Evolutionary conservation across 2,888 invertebrate species (phyloP), one percentile per base, ranked within the genome.

Genomic region (Plutella xylostella): DNA sequence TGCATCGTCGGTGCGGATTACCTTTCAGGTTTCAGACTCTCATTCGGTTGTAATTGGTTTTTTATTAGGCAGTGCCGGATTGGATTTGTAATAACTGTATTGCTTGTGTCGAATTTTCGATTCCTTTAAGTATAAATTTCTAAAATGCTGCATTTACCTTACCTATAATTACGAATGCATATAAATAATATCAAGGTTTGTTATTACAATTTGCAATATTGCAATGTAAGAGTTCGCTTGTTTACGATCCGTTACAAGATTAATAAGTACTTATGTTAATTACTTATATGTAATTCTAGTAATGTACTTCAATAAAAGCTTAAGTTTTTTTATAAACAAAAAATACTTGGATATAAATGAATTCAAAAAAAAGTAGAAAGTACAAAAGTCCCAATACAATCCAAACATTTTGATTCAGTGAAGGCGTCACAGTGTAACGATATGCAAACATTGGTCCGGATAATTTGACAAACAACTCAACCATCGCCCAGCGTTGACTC

Each of bases 181-280:
- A n/a, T n/a, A n/a, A n/a, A n/a, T n/a, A n/a, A n/a, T n/a, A n/a
- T n/a, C n/a, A n/a, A n/a, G n/a, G n/a, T n/a, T n/a, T n/a, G n/a
- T n/a, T n/a, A n/a, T n/a, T n/a, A n/a, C n/a, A n/a, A n/a, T n/a
- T n/a, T n/a, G n/a, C n/a, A n/a, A n/a, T n/a, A n/a, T n/a, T n/a
- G n/a, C n/a, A n/a, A n/a, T n/a, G n/a, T n/a, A n/a, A n/a, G n/a
- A n/a, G n/a, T n/a, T n/a, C n/a, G n/a, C n/a, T n/a, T n/a, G n/a
- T n/a, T n/a, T n/a, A n/a, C n/a, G n/a, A 30, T 11, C 30, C 39
- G n/a, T 30, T 30, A 19, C 41, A 30, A 17, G 28, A 41, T 41
- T 41, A 41, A 41, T 41, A 58, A 64, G 59, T 56, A 63, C 64
- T 70, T 69, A 72, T 72, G 53, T 67, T 65, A 65, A 61, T 34